Percentiles rank a stretch among this genome's conserved stretches.
Conservation (phyloP, 2,888 invertebrate species). For the Cerceris ruficornis region DNA sequence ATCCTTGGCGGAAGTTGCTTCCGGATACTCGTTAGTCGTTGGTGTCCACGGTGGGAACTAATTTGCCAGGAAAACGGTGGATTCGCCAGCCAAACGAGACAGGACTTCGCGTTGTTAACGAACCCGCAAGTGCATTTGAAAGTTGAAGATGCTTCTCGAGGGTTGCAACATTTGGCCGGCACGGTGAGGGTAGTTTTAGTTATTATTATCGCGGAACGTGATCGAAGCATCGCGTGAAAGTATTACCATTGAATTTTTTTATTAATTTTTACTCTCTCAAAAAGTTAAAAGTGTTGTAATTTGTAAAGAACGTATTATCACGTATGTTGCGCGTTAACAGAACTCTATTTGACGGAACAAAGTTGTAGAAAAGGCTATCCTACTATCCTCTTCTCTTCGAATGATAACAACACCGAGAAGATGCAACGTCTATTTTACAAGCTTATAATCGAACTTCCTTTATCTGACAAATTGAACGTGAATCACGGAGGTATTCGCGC, state of each 20-base stretch:
- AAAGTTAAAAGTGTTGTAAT: no score
- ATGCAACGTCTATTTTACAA: background rate
- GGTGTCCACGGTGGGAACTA: conserved; percentile 54
- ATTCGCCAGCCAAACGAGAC: background rate
- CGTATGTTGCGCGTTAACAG: no score
- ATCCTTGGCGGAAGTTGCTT: conserved; percentile 29
- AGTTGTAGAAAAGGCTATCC: no score
- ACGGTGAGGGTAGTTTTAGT: no score
- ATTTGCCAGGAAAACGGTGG: conserved; percentile 56
- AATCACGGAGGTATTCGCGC: conserved; percentile 49
- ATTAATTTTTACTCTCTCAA: no score
- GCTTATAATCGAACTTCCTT: conserved; percentile 22
- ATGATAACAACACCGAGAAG: background rate
- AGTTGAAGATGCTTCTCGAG: background rate
- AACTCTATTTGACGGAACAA: no score
- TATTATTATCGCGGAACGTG: no score
- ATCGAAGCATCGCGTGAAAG: no score
- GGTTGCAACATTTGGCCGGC: no score
- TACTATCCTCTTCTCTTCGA: background rate
- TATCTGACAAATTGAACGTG: conserved; percentile 22
- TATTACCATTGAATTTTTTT: no score
- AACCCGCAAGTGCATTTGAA: background rate
- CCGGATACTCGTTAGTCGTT: conserved; percentile 65
- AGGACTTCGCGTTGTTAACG: conserved; percentile 3
- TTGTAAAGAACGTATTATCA: no score